Evolutionary conservation across 2,888 invertebrate genomes (phyloP).

Genomic region (Maniola hyperantus): DNA sequence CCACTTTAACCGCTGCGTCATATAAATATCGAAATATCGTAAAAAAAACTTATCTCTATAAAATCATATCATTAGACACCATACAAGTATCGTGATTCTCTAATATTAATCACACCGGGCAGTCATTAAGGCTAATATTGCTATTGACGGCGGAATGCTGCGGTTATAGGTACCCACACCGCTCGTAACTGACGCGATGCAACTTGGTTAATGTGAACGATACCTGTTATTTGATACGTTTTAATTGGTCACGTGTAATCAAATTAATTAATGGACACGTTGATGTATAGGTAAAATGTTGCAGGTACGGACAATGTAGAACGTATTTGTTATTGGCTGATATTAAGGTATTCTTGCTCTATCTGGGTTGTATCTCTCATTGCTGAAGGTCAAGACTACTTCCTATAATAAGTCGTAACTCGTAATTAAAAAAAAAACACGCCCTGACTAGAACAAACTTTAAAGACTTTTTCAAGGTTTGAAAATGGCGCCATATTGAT

Average conservation of each 20-base stretch:
- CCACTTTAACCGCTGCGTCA: too few species aligned
- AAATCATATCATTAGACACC: not conserved
- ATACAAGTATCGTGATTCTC: slow-evolving; percentile 11
- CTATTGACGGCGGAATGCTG: slow-evolving; percentile 17
- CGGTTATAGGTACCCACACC: not conserved
- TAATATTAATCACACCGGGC: slow-evolving; percentile 24
- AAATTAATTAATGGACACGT: not conserved
- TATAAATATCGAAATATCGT: too few species aligned
- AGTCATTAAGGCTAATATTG: slow-evolving; percentile 28
- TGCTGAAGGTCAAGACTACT: not conserved
- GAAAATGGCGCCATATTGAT: too few species aligned
- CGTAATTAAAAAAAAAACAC: too few species aligned
- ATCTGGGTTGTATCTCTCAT: not conserved
- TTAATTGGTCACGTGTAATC: slow-evolving; percentile 17
- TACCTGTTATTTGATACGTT: slow-evolving; percentile 23
- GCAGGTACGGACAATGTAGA: not conserved
- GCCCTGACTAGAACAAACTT: too few species aligned
- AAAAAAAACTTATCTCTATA: not conserved
- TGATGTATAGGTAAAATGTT: slow-evolving; percentile 4
- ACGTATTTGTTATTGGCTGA: not conserved
- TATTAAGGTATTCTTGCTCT: not conserved
- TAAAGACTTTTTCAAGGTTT: too few species aligned
- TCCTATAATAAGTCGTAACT: too few species aligned
- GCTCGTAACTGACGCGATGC: not conserved
- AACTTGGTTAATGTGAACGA: slow-evolving; percentile 4